A percentile compares a stretch with the other conserved stretches of the same genome.
phyloP scores from a whole-genome alignment of 2,113 vertebrate species.

The Alectura lathami region DNA sequence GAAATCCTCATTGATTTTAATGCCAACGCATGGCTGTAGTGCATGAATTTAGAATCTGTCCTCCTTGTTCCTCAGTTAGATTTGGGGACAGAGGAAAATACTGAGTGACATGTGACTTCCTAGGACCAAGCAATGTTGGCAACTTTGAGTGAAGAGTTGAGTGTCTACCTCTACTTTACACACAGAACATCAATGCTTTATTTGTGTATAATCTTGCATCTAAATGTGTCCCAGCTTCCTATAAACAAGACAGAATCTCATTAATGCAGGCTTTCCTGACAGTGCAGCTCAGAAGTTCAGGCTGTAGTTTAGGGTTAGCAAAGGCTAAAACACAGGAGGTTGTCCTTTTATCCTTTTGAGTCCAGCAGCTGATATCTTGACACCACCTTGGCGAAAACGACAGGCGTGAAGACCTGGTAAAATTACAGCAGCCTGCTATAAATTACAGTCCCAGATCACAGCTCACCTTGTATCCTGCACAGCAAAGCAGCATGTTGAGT shows the following conservation, averaged over 20 bases:
- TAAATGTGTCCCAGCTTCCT: not conserved
- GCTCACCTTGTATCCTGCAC: not conserved
- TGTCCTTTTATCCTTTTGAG: not conserved
- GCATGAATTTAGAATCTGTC: not conserved
- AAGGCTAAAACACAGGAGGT: not conserved
- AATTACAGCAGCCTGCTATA: not conserved
- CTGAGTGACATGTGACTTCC: not conserved
- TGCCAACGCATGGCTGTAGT: not conserved
- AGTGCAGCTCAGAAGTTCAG: not conserved
- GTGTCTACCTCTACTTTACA: not conserved
- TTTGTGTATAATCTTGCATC: not conserved
- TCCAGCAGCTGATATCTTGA: not conserved
- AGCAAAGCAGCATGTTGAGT: not conserved
- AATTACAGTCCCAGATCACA: not conserved
- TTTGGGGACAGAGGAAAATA: not conserved
- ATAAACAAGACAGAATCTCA: not conserved
- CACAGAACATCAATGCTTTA: not conserved
- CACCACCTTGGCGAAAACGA: not conserved
- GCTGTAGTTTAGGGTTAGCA: not conserved
- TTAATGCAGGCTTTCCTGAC: not conserved
- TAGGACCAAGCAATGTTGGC: fast-evolving
- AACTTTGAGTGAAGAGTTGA: not conserved
- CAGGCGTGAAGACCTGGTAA: not conserved
- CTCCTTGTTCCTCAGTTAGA: not conserved
- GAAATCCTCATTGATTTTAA: not conserved